Evolutionary conservation across 2,888 invertebrate genomes (phyloP), one percentile per base, ranked within the genome.

Genomic region (Byasa hedistus): DNA sequence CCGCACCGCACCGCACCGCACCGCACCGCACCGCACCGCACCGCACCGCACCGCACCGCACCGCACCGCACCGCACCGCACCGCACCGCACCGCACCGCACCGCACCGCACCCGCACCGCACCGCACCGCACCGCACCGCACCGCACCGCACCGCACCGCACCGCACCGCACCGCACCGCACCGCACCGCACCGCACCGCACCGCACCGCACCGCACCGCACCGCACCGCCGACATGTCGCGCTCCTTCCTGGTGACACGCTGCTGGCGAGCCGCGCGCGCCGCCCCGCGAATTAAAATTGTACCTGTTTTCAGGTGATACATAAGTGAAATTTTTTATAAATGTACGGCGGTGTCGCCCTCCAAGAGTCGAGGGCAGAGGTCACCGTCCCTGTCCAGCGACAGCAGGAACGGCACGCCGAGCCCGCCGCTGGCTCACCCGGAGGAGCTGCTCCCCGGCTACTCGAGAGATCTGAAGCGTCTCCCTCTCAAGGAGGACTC

Each of bases 171-270:
- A n/a, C n/a, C n/a, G n/a, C n/a, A n/a, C n/a, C n/a, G n/a, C n/a
- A n/a, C n/a, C n/a, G n/a, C n/a, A n/a, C n/a, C n/a, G n/a, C n/a
- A n/a, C n/a, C n/a, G n/a, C n/a, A n/a, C n/a, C n/a, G n/a, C n/a
- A n/a, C n/a, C n/a, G n/a, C n/a, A n/a, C n/a, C n/a, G n/a, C n/a
- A n/a, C n/a, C 63, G 73, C 74, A 71, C 83, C 73, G 54, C 59
- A 68, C 68, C 56, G 52, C 64, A 56, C 57, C 48, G 60, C 24
- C 64, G 72, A 89, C 75, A 96, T 96, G 96, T 96, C 96, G 69
- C 94, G 96, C 73, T 96, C 96, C 72, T 97, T 97, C 79, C 84
- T 96, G 66, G 96, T 97, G 96, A 96, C 79, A 95, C 96, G 62
- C 85, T 97, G 66, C 95, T 97, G 94, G 94, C 88, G 93, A 93